Conservation (phyloP, 2,113 vertebrate species). For the Recurvirostra avosetta region DNA sequence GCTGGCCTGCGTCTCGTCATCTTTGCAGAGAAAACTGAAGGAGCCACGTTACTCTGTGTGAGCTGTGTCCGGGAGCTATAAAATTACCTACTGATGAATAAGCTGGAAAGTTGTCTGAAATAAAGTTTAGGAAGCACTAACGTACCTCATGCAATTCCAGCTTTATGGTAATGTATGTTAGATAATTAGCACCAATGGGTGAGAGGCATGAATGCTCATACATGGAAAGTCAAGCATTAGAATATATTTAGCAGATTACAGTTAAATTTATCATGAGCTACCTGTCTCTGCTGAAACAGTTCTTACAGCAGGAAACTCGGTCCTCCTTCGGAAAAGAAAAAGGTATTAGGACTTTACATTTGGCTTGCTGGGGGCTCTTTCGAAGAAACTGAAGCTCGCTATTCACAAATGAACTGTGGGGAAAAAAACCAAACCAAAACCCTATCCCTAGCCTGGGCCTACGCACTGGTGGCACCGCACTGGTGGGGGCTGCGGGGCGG, state of each 20-base stretch:
- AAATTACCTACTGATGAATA: slow-evolving; percentile 50
- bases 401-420: not conserved
- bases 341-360: not conserved
- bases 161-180: slow-evolving; percentile 37
- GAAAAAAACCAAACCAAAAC: not conserved
- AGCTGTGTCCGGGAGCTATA: slow-evolving; percentile 35
- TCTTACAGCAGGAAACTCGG: not conserved
- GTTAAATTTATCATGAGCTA: slow-evolving; percentile 55
- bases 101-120: slow-evolving; percentile 53
- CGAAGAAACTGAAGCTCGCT: not conserved
- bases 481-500: fast-evolving
- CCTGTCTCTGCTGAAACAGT: slow-evolving; percentile 12
- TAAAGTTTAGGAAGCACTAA: slow-evolving; percentile 51
- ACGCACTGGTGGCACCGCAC: fast-evolving
- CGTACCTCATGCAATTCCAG: not conserved
- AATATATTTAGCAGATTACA: slow-evolving; percentile 37
- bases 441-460: not conserved
- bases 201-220: slow-evolving; percentile 40
- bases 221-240: slow-evolving; percentile 35
- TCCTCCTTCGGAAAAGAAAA: slow-evolving; percentile 13
- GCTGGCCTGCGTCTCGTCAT: not conserved
- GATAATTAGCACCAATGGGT: slow-evolving; percentile 54
- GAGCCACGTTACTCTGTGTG: not conserved
- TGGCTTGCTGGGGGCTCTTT: not conserved
- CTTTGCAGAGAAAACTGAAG: slow-evolving; percentile 34